Conservation (phyloP, 2,888 invertebrate species). For the Spodoptera picta region DNA sequence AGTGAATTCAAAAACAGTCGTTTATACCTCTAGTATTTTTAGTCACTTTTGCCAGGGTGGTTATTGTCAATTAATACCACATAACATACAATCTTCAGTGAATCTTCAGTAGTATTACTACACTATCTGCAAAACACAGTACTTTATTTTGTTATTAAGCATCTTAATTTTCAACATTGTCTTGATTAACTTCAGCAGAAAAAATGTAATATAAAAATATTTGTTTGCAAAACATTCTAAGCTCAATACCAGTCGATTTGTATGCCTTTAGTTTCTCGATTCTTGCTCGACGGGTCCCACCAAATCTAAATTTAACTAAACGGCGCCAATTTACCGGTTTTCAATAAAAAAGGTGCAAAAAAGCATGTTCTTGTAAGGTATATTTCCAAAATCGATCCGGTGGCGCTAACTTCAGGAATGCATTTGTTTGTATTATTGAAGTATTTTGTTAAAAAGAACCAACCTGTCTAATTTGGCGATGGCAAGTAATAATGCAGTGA, state of each 20-base stretch:
- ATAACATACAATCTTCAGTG: no score
- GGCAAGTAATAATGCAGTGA: constrained; percentile 39
- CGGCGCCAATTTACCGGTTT: constrained; percentile 42
- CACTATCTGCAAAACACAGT: no score
- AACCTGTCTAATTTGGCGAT: no score
- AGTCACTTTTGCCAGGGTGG: no score
- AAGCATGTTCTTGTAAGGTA: constrained; percentile 15
- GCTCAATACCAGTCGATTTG: background rate
- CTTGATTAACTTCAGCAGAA: background rate
- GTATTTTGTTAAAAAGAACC: background rate
- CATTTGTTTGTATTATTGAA: constrained; percentile 10
- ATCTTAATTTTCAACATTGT: background rate
- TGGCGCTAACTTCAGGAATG: constrained; percentile 9
- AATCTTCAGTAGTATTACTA: no score
- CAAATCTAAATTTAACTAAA: constrained; percentile 39
- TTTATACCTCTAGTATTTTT: no score
- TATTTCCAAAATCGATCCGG: constrained; percentile 22
- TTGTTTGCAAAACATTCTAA: background rate
- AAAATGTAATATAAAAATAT: no score
- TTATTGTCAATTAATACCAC: no score
- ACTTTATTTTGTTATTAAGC: no score
- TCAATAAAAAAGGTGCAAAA: constrained; percentile 16
- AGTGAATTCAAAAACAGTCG: no score
- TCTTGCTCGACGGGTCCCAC: constrained; percentile 23
- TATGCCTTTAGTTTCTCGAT: background rate